phyloP scores from a whole-genome alignment of 2,113 vertebrate genomes.

The Lipotes vexillifer region DNA sequence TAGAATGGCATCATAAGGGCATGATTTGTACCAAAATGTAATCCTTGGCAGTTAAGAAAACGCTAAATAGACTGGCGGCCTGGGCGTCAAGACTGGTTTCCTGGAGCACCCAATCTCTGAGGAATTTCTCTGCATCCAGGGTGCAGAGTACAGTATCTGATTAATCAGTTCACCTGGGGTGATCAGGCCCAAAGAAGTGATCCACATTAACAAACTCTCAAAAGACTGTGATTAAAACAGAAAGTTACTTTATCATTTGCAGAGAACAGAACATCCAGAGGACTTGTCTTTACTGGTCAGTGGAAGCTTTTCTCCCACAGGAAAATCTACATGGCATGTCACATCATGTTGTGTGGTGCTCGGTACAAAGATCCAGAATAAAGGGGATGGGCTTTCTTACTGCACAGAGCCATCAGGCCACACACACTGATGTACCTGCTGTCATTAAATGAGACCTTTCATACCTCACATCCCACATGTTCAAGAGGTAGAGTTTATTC shows the following conservation, averaged over 20 bases:
- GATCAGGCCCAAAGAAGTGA: not conserved
- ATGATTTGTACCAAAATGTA: conserved; percentile 11
- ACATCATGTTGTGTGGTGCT: not conserved
- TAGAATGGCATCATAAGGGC: not conserved
- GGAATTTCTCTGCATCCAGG: not conserved
- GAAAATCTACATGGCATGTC: not conserved
- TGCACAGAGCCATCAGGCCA: not conserved
- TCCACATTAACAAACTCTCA: not conserved
- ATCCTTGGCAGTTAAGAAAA: not conserved
- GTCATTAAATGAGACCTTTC: not conserved
- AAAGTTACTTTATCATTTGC: not conserved
- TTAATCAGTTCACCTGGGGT: not conserved
- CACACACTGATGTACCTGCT: rapidly evolving
- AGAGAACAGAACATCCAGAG: not conserved
- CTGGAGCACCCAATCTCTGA: not conserved
- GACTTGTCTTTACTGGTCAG: not conserved
- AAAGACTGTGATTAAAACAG: not conserved
- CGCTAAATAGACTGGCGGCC: not conserved
- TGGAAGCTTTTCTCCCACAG: not conserved
- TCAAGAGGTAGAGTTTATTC: not conserved
- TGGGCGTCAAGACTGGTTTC: not conserved
- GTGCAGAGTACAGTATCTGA: not conserved
- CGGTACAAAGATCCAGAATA: not conserved
- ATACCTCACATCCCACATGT: not conserved
- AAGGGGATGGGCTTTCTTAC: not conserved